Base-by-base conservation (phyloP, 2,113 vertebrate genomes). In the Actenoides lindsayi region DNA sequence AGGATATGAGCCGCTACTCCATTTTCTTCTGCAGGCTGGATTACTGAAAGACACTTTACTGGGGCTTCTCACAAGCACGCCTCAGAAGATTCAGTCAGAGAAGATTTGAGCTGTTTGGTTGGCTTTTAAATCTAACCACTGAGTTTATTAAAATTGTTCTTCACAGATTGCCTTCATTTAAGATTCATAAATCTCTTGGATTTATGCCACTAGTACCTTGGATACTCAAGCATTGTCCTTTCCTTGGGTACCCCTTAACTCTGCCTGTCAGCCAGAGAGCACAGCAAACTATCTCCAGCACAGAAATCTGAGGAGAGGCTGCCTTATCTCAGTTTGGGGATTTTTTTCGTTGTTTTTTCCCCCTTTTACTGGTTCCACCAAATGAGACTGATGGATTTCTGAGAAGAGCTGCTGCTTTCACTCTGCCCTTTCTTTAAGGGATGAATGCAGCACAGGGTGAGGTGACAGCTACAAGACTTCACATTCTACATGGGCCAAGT, bases 61-160 rank as follows among this genome's bases (percentile, higher is more conserved):
- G 18, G 14, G 27, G 16, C 33, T 67, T 83, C 54, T 90, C 3
- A 0, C 30, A 82, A 48, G 25, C 13, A 25, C 0, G 2, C 19
- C n/a, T 93, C 28, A 53, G 31, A 91, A 94, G 48, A 59, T 63
- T 73, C n/a, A 35, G 15, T 50, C 16, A 74, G 51, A 93, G 42
- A 33, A 94, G 46, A 87, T 11, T 75, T 51, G 64, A 81, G 33
- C 60, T 75, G 60, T 88, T 96, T 75, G 44, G 67, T 92, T 90
- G 42, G 37, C 15, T 90, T 95, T 76, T 77, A 80, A 30, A 59
- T 42, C 50, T 88, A 90, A 30, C 53, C 5, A 6, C 31, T 68
- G 42, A 91, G 20, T 25, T 89, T 73, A 63, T 64, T 85, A 81
- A 89, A 87, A 48, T 44, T 48, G 13, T 37, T 68, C 33, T 75